phyloP scores from a whole-genome alignment of 2,888 invertebrate genomes.

The Orthosia gothica region DNA sequence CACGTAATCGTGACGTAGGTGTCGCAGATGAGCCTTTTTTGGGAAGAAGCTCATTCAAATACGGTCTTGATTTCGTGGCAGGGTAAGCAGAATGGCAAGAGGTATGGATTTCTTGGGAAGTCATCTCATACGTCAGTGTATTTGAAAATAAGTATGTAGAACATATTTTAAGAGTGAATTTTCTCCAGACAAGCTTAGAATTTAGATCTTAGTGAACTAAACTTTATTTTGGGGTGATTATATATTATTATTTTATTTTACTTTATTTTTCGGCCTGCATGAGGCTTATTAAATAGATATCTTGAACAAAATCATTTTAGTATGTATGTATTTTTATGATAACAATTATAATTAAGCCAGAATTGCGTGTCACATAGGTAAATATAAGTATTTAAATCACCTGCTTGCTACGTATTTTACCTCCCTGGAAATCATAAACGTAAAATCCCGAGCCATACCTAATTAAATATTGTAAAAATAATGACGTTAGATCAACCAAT shows the following conservation, averaged over 20 bases:
- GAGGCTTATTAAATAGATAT: too few species aligned
- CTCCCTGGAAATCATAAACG: background rate
- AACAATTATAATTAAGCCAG: background rate
- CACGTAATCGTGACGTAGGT: constrained; percentile 50
- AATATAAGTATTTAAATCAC: too few species aligned
- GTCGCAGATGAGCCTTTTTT: constrained; percentile 31
- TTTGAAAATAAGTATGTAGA: too few species aligned
- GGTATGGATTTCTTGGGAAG: background rate
- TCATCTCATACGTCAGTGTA: background rate
- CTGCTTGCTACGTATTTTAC: background rate
- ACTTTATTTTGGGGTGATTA: too few species aligned
- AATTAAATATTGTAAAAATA: background rate
- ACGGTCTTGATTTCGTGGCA: constrained; percentile 25
- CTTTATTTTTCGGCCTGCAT: too few species aligned
- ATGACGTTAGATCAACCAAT: constrained; percentile 7
- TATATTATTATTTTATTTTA: too few species aligned
- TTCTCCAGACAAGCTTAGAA: too few species aligned
- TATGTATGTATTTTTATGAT: background rate
- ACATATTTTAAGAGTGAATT: too few species aligned
- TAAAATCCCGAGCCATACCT: background rate
- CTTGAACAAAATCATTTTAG: too few species aligned
- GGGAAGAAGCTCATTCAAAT: constrained; percentile 21
- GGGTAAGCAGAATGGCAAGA: constrained; percentile 13
- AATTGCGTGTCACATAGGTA: background rate
- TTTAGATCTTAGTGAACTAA: too few species aligned